Conservation (phyloP, 2,797 vertebrate species). For the Sebastes iracundus region DNA sequence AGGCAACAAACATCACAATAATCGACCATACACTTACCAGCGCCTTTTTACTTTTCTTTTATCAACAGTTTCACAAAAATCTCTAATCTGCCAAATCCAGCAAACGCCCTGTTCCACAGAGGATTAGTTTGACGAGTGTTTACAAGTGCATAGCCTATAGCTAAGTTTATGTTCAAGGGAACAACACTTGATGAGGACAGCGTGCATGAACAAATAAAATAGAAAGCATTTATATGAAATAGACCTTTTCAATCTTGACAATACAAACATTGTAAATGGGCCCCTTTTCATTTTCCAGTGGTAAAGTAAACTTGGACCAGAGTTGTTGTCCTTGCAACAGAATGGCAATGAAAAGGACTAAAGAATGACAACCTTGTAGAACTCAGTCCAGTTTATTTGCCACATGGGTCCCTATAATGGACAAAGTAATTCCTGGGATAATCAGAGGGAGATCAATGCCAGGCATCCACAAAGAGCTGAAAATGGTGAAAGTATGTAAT, state of each 20-base stretch:
- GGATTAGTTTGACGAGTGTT: slow-evolving; percentile 34
- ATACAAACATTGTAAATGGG: not conserved
- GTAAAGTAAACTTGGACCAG: too few species aligned
- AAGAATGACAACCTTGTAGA: not conserved
- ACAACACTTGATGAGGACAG: not conserved
- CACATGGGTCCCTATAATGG: not conserved
- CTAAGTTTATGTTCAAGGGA: slow-evolving; percentile 5
- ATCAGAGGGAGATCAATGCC: not conserved
- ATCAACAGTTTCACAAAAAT: slow-evolving; percentile 23
- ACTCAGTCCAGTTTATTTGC: not conserved
- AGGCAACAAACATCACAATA: not conserved
- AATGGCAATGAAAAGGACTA: not conserved
- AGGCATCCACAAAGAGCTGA: not conserved
- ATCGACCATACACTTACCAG: not conserved
- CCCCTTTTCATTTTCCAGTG: not conserved
- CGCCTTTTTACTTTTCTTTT: slow-evolving; percentile 9
- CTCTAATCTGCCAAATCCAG: slow-evolving; percentile 32
- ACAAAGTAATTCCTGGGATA: not conserved
- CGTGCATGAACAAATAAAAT: not conserved
- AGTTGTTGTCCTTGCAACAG: not conserved
- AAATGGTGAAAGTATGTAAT: not conserved
- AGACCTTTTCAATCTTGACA: not conserved
- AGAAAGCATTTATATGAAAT: not conserved
- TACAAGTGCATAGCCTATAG: slow-evolving; percentile 24
- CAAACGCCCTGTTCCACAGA: not conserved